Percentiles rank a stretch among this genome's conserved stretches.
These are phyloP conservation scores for Aleiodes testaceus DNA, from an alignment of 2,888 invertebrate genomes.

Conservation along the genomic window DNA sequence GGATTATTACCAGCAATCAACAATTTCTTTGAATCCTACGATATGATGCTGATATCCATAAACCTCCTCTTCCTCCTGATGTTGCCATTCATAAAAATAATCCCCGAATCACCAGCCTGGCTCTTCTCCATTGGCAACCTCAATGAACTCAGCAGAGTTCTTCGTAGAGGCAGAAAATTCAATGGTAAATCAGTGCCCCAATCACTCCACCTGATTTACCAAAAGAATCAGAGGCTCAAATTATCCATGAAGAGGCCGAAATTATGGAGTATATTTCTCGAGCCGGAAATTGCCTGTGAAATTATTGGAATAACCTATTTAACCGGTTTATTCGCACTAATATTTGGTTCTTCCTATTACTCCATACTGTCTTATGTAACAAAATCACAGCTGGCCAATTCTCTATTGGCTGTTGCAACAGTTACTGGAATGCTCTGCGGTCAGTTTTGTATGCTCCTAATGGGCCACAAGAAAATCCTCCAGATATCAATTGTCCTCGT, in stretches of 20 bases:
- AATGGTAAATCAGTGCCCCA: conserved; percentile 43
- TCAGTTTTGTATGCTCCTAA: conserved; percentile 50
- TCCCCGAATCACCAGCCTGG: conserved; percentile 55
- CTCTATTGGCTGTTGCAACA: conserved; percentile 43
- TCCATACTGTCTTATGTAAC: conserved; percentile 44
- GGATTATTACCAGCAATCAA: conserved; percentile 49
- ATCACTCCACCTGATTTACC: conserved; percentile 47
- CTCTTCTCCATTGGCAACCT: conserved; percentile 48
- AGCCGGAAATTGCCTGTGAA: conserved; percentile 52
- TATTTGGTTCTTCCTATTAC: conserved; percentile 51
- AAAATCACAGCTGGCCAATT: conserved; percentile 49
- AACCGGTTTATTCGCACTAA: conserved; percentile 47
- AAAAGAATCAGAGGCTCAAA: conserved; percentile 41
- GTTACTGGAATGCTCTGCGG: conserved; percentile 48
- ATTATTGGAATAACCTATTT: conserved; percentile 52
- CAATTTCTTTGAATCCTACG: conserved; percentile 48
- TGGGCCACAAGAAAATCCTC: conserved; percentile 52
- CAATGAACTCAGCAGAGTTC: conserved; percentile 38
- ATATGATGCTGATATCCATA: conserved; percentile 49
- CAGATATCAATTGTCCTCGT: conserved; percentile 49
- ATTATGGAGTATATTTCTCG: conserved; percentile 46
- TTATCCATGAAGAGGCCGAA: conserved; percentile 45
- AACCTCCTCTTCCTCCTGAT: conserved; percentile 47
- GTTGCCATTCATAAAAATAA: conserved; percentile 47
- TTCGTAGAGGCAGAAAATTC: conserved; percentile 43